Percentiles rank a stretch among this genome's conserved stretches.
Evolutionary conservation across 2,797 vertebrate species (phyloP).

Genomic region (Eulemur mongoz): DNA sequence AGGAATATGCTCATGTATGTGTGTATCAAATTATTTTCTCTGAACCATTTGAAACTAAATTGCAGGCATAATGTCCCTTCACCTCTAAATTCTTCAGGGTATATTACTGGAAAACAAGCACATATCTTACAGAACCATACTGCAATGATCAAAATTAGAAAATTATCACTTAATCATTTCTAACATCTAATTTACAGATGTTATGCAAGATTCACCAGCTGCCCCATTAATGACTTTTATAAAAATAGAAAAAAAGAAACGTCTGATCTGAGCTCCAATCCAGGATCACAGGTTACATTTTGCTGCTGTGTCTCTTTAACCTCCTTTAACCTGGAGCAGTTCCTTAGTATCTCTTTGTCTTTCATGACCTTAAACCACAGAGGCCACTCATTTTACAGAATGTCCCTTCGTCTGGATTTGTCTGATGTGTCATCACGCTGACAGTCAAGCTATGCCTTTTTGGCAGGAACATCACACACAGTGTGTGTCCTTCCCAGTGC

Average conservation of each 20-base stretch:
- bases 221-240: not conserved
- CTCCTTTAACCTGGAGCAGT: not conserved
- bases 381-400: not conserved
- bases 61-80: not conserved
- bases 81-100: not conserved
- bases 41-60: not conserved
- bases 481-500: not conserved
- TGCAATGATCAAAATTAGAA: not conserved
- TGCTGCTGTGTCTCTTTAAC: not conserved
- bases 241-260: not conserved
- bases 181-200: not conserved
- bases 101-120: not conserved
- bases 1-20: not conserved
- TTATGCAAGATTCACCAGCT: not conserved
- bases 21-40: not conserved
- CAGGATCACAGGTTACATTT: not conserved
- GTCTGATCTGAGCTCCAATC: not conserved
- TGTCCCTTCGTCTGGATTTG: not conserved
- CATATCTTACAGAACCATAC: not conserved
- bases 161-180: not conserved
- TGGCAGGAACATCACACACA: not conserved
- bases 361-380: not conserved
- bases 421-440: not conserved
- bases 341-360: not conserved
- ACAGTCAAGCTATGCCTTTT: not conserved